Evolutionary conservation across 1,140 invertebrate species (phyloP).

Genomic region (Magallana gigas): DNA sequence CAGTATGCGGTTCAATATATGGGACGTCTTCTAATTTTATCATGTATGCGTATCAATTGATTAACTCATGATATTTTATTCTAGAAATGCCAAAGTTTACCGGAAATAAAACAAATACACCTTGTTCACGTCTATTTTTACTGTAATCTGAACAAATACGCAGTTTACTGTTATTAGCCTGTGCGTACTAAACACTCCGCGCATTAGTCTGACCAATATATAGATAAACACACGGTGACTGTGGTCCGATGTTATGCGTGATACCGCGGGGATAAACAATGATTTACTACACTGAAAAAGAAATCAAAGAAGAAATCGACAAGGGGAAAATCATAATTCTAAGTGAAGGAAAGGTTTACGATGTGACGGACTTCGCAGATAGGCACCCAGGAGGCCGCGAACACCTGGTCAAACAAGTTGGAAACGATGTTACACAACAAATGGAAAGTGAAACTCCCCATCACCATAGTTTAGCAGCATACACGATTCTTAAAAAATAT

Average conservation of each 20-base stretch:
- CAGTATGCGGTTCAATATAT: too few relatives aligned
- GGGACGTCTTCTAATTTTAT: too few relatives aligned
- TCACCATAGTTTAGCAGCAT: conserved; percentile 77
- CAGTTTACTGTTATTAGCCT: background rate
- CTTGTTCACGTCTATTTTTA: too few relatives aligned
- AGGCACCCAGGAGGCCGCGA: conserved; percentile 78
- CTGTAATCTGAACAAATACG: background rate
- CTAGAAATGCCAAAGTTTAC: too few relatives aligned
- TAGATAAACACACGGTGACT: background rate
- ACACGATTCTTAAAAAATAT: conserved; percentile 77
- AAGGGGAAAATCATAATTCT: conserved; percentile 63
- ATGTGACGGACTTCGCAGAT: conserved; percentile 76
- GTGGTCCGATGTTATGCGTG: conserved; percentile 19
- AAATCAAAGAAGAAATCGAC: conserved; percentile 31
- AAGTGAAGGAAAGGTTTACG: conserved; percentile 75
- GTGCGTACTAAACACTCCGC: background rate
- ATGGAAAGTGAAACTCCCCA: conserved; percentile 74
- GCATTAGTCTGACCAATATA: background rate
- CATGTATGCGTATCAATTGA: too few relatives aligned
- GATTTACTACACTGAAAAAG: conserved; percentile 33
- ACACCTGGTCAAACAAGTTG: conserved; percentile 72
- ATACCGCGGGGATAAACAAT: background rate
- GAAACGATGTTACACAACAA: conserved; percentile 72
- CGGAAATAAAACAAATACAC: too few relatives aligned
- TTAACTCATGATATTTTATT: too few relatives aligned